A percentile compares a stretch with the other conserved stretches of the same genome.
These are phyloP conservation scores for Philhelius pedissequus DNA, from an alignment of 2,888 invertebrate genomes.

Conservation along the genomic window DNA sequence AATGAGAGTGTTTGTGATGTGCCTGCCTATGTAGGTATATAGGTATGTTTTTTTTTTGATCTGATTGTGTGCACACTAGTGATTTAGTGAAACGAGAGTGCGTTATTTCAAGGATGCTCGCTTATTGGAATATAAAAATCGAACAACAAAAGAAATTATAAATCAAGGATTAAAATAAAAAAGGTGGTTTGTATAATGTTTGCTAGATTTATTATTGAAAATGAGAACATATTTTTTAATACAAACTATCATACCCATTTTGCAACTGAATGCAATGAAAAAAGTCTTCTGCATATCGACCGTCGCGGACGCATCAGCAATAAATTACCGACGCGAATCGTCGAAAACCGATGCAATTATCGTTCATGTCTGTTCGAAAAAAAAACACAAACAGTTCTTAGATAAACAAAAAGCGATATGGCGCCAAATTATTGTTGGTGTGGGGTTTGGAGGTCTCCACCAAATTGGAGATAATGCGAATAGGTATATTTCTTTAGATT, in stretches of 20 bases:
- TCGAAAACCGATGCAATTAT: not conserved
- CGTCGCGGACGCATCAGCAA: not conserved
- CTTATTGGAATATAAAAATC: slow-evolving; percentile 45
- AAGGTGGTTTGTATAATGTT: slow-evolving; percentile 59
- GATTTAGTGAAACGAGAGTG: slow-evolving; percentile 30
- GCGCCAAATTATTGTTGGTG: too few species aligned
- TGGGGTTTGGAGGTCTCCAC: too few species aligned
- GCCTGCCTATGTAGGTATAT: too few species aligned
- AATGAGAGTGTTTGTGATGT: slow-evolving; percentile 27
- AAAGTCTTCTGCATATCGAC: not conserved
- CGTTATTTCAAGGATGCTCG: slow-evolving; percentile 46
- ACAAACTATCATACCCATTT: too few species aligned
- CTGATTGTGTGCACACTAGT: slow-evolving; percentile 4
- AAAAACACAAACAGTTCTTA: too few species aligned
- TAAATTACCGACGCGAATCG: slow-evolving; percentile 23
- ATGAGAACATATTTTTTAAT: not conserved
- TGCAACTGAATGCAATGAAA: not conserved
- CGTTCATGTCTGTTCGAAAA: too few species aligned
- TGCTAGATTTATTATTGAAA: slow-evolving; percentile 22
- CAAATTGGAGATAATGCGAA: too few species aligned
- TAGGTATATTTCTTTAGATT: too few species aligned
- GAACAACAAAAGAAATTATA: not conserved
- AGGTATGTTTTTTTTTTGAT: not conserved
- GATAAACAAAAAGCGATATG: too few species aligned
- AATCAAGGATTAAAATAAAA: slow-evolving; percentile 43